Conservation (phyloP, 2,888 invertebrate species). For the Limnephilus auricula region DNA sequence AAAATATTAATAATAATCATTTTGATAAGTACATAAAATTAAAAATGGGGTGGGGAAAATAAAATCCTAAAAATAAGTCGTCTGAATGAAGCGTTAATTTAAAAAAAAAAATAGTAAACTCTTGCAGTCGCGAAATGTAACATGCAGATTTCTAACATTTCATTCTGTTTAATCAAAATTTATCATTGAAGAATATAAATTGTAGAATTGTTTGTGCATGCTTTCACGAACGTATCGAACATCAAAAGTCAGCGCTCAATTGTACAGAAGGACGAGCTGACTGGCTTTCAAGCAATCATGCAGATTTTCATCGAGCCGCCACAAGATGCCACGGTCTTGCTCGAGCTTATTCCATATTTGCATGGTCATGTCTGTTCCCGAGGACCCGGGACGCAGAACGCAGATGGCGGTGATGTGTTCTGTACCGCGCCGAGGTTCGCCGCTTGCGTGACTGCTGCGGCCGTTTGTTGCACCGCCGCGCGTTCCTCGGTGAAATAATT, state of each 20-base stretch:
- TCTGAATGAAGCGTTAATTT: too few relatives aligned
- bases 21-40: too few relatives aligned
- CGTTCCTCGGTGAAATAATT: slow-evolving; percentile 60
- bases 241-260: not conserved
- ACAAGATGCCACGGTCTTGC: not conserved
- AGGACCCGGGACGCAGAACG: not conserved
- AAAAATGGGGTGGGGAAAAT: too few relatives aligned
- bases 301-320: not conserved
- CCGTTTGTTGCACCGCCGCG: slow-evolving; percentile 53
- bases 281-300: not conserved
- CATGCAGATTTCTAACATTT: not conserved
- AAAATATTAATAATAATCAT: too few relatives aligned
- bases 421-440: not conserved
- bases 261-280: not conserved
- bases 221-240: not conserved
- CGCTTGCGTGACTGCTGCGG: slow-evolving; percentile 62
- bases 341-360: not conserved
- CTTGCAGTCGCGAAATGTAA: too few relatives aligned
- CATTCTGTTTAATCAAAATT: not conserved
- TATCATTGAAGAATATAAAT: not conserved
- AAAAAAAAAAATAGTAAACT: too few relatives aligned
- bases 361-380: not conserved
- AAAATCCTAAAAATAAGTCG: too few relatives aligned
- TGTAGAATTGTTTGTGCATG: too few relatives aligned
- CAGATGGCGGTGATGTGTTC: slow-evolving; percentile 28